phyloP scores from a whole-genome alignment of 2,888 invertebrate genomes.

The Xestia ashworthii region DNA sequence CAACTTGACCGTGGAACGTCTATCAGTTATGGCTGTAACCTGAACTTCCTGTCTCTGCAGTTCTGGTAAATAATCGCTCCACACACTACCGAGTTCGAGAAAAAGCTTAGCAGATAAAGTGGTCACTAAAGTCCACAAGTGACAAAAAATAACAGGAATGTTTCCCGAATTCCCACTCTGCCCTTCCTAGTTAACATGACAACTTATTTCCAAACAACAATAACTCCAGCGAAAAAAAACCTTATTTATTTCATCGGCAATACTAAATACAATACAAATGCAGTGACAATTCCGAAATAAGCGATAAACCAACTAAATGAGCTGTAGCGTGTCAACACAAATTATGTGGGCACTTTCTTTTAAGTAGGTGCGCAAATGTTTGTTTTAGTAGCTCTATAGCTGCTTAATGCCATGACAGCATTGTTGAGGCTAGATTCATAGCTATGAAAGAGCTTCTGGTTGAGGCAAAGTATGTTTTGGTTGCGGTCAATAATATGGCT shows the following conservation, averaged over 20 bases:
- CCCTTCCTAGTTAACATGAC: conserved; percentile 19
- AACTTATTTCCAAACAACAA: conserved; percentile 15
- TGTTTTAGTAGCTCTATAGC: conserved; percentile 6
- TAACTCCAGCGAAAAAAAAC: background rate
- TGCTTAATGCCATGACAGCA: conserved; percentile 25
- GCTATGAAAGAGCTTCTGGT: background rate
- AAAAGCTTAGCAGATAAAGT: background rate
- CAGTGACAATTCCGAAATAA: conserved; percentile 30
- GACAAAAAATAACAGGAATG: background rate
- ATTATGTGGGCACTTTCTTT: conserved; percentile 58
- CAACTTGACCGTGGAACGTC: background rate
- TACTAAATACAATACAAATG: background rate
- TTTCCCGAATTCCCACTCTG: background rate
- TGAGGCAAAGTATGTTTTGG: background rate
- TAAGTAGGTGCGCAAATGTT: conserved; percentile 17
- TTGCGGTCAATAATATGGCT: background rate
- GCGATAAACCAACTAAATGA: conserved; percentile 28
- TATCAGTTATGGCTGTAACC: background rate
- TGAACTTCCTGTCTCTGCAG: background rate
- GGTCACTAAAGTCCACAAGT: background rate
- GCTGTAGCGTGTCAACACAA: conserved; percentile 49
- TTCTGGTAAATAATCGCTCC: background rate
- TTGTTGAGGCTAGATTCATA: background rate
- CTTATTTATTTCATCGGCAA: conserved; percentile 2
- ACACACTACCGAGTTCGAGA: background rate